These are phyloP conservation scores for Mechanitis mazaeus DNA, from an alignment of 2,888 invertebrate species.

Conservation along the genomic window DNA sequence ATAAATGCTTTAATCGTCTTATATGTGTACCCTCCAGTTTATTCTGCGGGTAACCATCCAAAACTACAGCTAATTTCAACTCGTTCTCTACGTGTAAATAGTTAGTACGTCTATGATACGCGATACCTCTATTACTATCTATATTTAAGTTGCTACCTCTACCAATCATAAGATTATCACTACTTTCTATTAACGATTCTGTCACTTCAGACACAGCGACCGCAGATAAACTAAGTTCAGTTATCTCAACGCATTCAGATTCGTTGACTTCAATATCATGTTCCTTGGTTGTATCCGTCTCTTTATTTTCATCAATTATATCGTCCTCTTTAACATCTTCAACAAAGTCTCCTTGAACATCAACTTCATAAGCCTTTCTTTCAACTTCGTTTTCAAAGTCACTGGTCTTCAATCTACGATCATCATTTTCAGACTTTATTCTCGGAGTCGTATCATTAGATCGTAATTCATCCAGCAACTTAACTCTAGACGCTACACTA, in stretches of 20 bases:
- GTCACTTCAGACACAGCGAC: conserved; percentile 51
- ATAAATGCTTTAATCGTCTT: conserved; percentile 56
- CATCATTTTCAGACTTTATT: conserved; percentile 30
- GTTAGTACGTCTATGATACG: conserved; percentile 65
- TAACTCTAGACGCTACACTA: conserved; percentile 59
- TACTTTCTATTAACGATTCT: conserved; percentile 52
- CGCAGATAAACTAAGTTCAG: conserved; percentile 42
- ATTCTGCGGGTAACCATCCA: conserved; percentile 63
- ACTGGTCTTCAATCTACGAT: conserved; percentile 16
- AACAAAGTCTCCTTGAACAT: conserved; percentile 16
- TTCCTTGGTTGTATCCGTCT: conserved; percentile 3
- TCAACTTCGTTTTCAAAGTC: conserved; percentile 11
- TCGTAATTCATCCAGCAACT: conserved; percentile 51
- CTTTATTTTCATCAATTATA: conserved; percentile 7
- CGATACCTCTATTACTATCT: conserved; percentile 63
- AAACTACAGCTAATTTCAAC: conserved; percentile 59
- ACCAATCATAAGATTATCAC: conserved; percentile 45
- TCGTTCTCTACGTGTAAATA: conserved; percentile 64
- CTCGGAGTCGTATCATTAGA: conserved; percentile 48
- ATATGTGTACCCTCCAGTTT: conserved; percentile 66
- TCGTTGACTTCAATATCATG: conserved; percentile 36
- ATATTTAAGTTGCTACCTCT: conserved; percentile 56
- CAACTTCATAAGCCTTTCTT: conserved; percentile 18
- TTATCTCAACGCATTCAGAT: conserved; percentile 28
- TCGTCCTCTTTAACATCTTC: conserved; percentile 1